Conservation (phyloP, 1,140 invertebrate genomes). For the Fopius arisanus region DNA sequence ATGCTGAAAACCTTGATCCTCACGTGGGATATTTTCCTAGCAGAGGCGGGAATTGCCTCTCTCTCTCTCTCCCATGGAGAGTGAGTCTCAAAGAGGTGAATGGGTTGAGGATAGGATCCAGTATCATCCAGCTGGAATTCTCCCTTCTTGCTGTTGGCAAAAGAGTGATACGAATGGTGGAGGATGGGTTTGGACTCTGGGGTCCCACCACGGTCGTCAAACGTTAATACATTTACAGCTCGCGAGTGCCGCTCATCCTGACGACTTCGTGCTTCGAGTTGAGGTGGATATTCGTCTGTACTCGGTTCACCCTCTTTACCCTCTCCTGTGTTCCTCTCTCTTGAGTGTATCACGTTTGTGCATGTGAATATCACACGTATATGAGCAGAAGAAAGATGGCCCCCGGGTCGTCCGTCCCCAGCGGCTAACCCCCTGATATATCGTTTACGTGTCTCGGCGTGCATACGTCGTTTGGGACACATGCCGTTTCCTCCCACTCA, state of each 20-base stretch:
- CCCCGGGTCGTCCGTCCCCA: constrained; percentile 61
- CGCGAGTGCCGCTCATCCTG: constrained; percentile 44
- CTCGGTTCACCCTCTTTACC: background rate
- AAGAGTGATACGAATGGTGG: constrained; percentile 15
- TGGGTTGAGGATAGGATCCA: background rate
- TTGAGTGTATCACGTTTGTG: constrained; percentile 59
- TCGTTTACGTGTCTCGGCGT: constrained; percentile 65
- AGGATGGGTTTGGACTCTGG: background rate
- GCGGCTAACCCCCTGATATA: constrained; percentile 66
- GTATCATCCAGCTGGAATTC: background rate
- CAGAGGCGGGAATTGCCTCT: background rate
- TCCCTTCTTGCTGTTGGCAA: background rate
- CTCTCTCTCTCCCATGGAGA: background rate
- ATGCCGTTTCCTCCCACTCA: constrained; percentile 47
- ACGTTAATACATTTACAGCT: constrained; percentile 66
- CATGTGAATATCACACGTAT: constrained; percentile 60
- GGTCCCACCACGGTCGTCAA: constrained; percentile 62
- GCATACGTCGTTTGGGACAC: constrained; percentile 64
- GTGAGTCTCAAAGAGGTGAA: background rate
- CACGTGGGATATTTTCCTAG: constrained; percentile 1
- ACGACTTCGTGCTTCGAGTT: constrained; percentile 18
- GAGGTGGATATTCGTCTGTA: constrained; percentile 3
- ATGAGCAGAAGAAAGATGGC: constrained; percentile 64
- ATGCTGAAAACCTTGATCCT: background rate
- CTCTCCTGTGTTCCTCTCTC: constrained; percentile 39